Conservation (phyloP, 2,888 invertebrate species). For the Epinotia brunnichana region DNA sequence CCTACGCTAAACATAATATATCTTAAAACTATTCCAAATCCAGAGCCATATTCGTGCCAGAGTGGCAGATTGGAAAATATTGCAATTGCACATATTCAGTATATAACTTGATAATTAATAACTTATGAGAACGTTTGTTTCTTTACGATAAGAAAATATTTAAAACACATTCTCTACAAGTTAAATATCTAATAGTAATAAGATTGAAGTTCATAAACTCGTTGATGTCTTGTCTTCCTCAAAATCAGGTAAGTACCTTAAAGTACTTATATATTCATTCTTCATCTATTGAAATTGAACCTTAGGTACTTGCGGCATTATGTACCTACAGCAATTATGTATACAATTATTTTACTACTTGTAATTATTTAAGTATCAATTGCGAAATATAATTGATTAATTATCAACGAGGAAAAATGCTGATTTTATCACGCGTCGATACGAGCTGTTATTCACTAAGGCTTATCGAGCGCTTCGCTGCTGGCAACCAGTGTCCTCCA, state of each 20-base stretch:
- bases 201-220: constrained; percentile 4
- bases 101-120: too few species aligned
- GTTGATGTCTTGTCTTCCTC: constrained; percentile 15
- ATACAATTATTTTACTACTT: neutral
- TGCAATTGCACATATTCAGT: too few species aligned
- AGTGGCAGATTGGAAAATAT: too few species aligned
- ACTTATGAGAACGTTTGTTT: neutral
- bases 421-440: neutral
- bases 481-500: neutral
- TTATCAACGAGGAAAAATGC: neutral
- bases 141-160: neutral
- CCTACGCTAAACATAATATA: too few species aligned
- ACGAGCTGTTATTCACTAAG: neutral
- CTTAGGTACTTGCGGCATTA: neutral
- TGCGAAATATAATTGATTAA: constrained; percentile 9
- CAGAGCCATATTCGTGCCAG: too few species aligned
- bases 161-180: neutral
- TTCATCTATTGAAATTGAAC: neutral
- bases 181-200: neutral
- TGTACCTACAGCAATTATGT: neutral
- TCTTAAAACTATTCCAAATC: too few species aligned
- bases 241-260: neutral
- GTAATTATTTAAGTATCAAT: neutral
- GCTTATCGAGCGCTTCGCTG: neutral
- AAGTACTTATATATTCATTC: too few species aligned